Evolutionary conservation across 1,140 invertebrate genomes (phyloP).

Genomic region (Ceratina japonica): DNA sequence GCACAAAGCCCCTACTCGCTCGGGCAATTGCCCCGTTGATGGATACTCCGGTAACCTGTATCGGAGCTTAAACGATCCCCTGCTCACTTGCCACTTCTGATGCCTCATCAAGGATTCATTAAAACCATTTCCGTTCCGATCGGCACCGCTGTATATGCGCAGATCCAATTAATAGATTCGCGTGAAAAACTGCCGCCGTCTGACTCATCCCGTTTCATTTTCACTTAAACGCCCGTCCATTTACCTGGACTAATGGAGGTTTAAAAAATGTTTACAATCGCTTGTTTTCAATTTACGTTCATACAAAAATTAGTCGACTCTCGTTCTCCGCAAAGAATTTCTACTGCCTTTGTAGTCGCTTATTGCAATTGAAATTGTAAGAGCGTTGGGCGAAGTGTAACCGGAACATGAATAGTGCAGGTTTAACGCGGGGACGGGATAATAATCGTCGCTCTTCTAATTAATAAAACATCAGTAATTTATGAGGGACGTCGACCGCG

Average conservation of each 20-base stretch:
- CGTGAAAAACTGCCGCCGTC: not conserved
- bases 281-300: too few species aligned
- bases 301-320: too few species aligned
- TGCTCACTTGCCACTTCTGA: slow-evolving; percentile 33
- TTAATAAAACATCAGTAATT: not conserved
- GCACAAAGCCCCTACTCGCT: slow-evolving; percentile 30
- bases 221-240: not conserved
- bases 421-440: too few species aligned
- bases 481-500: not conserved
- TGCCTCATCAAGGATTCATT: slow-evolving; percentile 55
- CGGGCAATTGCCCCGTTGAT: slow-evolving; percentile 54
- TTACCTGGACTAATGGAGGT: too few species aligned
- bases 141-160: not conserved
- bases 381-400: too few species aligned
- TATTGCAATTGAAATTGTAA: too few species aligned
- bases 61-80: slow-evolving; percentile 36
- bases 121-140: slow-evolving; percentile 38
- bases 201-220: slow-evolving; percentile 10
- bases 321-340: too few species aligned
- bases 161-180: not conserved
- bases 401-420: too few species aligned
- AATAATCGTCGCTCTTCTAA: too few species aligned
- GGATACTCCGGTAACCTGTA: slow-evolving; percentile 44
- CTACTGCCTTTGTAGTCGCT: too few species aligned
- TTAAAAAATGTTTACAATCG: too few species aligned